A percentile compares a stretch with the other conserved stretches of the same genome.
Evolutionary conservation across 2,888 invertebrate species (phyloP).

Genomic region (Gastrophysa polygoni): DNA sequence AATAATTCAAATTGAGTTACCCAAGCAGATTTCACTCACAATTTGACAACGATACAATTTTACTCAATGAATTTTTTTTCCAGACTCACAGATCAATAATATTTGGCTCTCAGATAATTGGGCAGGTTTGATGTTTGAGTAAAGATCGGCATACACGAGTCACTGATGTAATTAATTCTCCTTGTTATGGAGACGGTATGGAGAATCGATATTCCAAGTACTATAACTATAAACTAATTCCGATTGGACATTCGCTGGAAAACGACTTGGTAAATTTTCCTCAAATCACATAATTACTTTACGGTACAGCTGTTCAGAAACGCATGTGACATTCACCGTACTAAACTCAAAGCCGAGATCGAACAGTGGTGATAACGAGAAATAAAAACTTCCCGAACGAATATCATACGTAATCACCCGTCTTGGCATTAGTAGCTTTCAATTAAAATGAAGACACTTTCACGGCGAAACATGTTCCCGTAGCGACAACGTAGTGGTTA

Average conservation of each 20-base stretch:
- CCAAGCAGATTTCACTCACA: too few species aligned
- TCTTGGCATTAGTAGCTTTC: slow-evolving; percentile 13
- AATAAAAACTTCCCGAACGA: slow-evolving; percentile 4
- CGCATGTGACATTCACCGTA: neutral
- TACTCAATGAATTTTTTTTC: too few species aligned
- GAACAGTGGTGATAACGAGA: neutral
- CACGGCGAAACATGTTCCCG: slow-evolving; percentile 27
- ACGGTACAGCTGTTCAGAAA: neutral
- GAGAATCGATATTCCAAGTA: too few species aligned
- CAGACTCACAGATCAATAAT: too few species aligned
- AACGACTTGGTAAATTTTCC: neutral
- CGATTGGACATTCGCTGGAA: neutral
- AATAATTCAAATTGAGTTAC: too few species aligned
- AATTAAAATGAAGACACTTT: slow-evolving; percentile 24
- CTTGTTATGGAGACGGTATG: too few species aligned
- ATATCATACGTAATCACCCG: slow-evolving; percentile 1
- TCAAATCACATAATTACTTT: neutral
- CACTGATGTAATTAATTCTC: too few species aligned
- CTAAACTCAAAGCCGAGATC: neutral
- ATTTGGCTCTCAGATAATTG: too few species aligned
- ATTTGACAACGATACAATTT: too few species aligned
- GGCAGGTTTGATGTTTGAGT: too few species aligned
- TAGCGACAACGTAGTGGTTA: slow-evolving; percentile 28
- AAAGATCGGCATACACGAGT: too few species aligned
- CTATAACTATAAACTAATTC: too few species aligned